Base-by-base conservation (phyloP, 2,888 invertebrate genomes). In the Petrolisthes manimaculis region DNA sequence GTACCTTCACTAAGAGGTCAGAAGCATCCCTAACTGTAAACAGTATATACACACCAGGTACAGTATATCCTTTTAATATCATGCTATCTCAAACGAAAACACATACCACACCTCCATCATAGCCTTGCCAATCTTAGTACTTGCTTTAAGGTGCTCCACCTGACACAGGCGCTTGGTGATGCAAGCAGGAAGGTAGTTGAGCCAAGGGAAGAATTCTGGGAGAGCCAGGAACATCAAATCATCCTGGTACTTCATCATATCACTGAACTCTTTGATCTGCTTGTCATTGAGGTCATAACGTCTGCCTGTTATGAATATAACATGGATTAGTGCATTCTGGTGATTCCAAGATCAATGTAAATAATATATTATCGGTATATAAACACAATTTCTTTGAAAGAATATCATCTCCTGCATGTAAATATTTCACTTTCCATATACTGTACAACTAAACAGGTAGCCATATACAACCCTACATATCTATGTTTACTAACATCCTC, bases 121-220 rank as follows among this genome's bases (percentile, higher is more conserved):
- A 5, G 24, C 54, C 14, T 67, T 53, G 77, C 75, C 77, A n/a
- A 61, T 37, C 71, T 71, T 79, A 14, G 18, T 18, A 53, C 9
- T 1, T 54, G 55, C 37, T n/a, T 67, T 21, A 18, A 82, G 53
- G 14, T 18, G 3, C 12, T 82, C 82, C 56, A 37, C 8, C 67
- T n/a, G 67, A 18, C 55, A 67, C 37, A 86, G 75, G 3, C 21
- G 18, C 74, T 75, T 77, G 6, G 24, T 0, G 78, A 86, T 14
- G 61, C 37, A 18, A 12, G 18, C 37, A 9, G 86, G 86, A 12
- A 86, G 77, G 56, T 86, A 83, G 24, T 78, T 86, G n/a, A 86
- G 56, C 77, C 82, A 83, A 12, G 86, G 86, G 74, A 86, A 86
- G 67, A 83, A 54, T 5, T 78, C 83, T 2, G 83, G 83, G 6